A percentile compares a stretch with the other conserved stretches of the same genome.
These are phyloP conservation scores for Paedocypris micromegethes DNA, from an alignment of 2,797 vertebrate species.

Conservation along the genomic window DNA sequence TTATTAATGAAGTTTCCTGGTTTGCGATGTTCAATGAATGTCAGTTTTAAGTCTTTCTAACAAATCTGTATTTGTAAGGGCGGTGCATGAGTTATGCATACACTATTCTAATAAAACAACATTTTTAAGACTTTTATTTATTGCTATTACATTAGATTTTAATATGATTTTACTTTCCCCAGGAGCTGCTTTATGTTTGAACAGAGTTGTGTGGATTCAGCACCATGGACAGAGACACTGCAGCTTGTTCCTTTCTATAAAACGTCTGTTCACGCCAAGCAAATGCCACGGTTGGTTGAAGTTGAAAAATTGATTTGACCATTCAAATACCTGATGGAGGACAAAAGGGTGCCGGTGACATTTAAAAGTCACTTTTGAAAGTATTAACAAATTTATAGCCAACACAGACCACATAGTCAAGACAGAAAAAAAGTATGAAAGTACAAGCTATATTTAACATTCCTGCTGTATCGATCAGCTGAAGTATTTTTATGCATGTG, in stretches of 20 bases:
- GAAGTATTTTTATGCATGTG: too few species aligned
- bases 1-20: slow-evolving; percentile 1
- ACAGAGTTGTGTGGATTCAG: slow-evolving; percentile 27
- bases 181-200: slow-evolving; percentile 15
- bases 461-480: too few species aligned
- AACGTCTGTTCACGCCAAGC: slow-evolving; percentile 15
- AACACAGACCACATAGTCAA: slow-evolving; percentile 19
- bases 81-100: too few species aligned
- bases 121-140: not conserved
- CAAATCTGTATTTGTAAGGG: not conserved
- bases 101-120: too few species aligned
- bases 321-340: slow-evolving; percentile 16
- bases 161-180: not conserved
- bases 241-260: not conserved
- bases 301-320: slow-evolving; percentile 13
- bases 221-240: slow-evolving; percentile 37
- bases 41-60: not conserved
- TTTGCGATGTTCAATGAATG: not conserved
- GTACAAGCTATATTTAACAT: not conserved
- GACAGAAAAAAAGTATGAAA: not conserved
- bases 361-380: slow-evolving; percentile 39
- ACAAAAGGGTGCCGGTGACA: slow-evolving; percentile 20
- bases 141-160: not conserved
- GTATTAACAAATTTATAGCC: slow-evolving; percentile 25
- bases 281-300: slow-evolving; percentile 13